Evolutionary conservation across 2,888 invertebrate species (phyloP), one percentile per base, ranked within the genome.

Genomic region (Mimas tiliae): DNA sequence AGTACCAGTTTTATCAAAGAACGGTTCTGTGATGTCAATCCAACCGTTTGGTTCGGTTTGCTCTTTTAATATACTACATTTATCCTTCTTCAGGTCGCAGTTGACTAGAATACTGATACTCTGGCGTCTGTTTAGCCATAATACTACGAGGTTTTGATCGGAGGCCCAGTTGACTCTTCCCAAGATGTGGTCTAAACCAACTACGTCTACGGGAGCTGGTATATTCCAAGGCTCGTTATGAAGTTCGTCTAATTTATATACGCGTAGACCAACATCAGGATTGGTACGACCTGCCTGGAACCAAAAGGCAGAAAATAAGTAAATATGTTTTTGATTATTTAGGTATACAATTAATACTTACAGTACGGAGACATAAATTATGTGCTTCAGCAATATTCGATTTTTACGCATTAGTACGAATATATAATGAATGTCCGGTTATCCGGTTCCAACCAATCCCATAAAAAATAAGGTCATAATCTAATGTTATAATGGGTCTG

Each of bases 51-150:
- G 86, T 78, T 96, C 96, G 0, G 85, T 83, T n/a, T 87, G 69
- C 80, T 94, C 70, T 83, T 90, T 78, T 0, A 91, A 76, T 62
- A 91, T 86, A 63, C 83, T 88, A 73, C 94, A 94, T 72, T 88
- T 89, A 65, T 91, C 87, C 50, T 79, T 77, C 33, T 75, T 78
- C 19, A 93, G 70, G 65, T 94, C 87, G 80, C 97, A 97, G 34
- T 95, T 89, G 14, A 95, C 93, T 52, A 96, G 79, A 27, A 95
- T 87, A 47, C 95, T 94, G 64, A 95, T 78, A 81, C 96, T 98
- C 87, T 99, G 99, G 33, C 97, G 94, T 65, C 99, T 94, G 85
- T 98, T 98, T 66, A 97, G 92, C 96, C 98, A 98, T 6, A 96
- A 94, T 0, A 97, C 96, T 0, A 95, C 88, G 0, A 98, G 82